phyloP scores from a whole-genome alignment of 2,888 invertebrate genomes.

The Ennomos fuscantarius region DNA sequence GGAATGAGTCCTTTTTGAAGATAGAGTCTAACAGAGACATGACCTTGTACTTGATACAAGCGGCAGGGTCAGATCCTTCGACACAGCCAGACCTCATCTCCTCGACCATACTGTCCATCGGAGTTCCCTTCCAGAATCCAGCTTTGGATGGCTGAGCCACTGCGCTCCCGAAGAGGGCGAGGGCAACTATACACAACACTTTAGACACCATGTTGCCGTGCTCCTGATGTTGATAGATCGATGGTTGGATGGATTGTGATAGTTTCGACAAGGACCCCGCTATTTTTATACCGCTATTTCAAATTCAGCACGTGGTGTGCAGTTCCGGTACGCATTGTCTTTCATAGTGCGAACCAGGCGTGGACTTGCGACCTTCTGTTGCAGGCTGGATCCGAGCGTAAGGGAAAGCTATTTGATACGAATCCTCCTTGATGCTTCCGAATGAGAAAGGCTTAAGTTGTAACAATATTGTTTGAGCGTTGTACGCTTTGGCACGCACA shows the following conservation, averaged over 20 bases:
- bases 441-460: conserved; percentile 68
- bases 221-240: conserved; percentile 73
- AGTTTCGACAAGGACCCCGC: conserved; percentile 75
- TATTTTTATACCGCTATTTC: conserved; percentile 86
- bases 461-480: conserved; percentile 46
- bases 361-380: conserved; percentile 71
- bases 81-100: conserved; percentile 91
- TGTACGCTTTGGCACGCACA: conserved; percentile 61
- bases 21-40: conserved; percentile 91
- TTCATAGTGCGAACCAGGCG: conserved; percentile 63
- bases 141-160: conserved; percentile 87
- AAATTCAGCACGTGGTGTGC: conserved; percentile 77
- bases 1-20: conserved; percentile 91
- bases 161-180: conserved; percentile 85
- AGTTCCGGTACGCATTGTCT: conserved; percentile 82
- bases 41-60: conserved; percentile 93
- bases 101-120: conserved; percentile 90
- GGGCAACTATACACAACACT: conserved; percentile 78
- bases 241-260: conserved; percentile 78
- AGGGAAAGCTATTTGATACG: conserved; percentile 84
- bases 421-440: conserved; percentile 61
- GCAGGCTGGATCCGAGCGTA: conserved; percentile 62
- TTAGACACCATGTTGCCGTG: conserved; percentile 75
- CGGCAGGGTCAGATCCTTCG: conserved; percentile 90
- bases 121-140: conserved; percentile 89